Evolutionary conservation across 2,888 invertebrate species (phyloP).

Genomic region (Hydrotaea diabolus): DNA sequence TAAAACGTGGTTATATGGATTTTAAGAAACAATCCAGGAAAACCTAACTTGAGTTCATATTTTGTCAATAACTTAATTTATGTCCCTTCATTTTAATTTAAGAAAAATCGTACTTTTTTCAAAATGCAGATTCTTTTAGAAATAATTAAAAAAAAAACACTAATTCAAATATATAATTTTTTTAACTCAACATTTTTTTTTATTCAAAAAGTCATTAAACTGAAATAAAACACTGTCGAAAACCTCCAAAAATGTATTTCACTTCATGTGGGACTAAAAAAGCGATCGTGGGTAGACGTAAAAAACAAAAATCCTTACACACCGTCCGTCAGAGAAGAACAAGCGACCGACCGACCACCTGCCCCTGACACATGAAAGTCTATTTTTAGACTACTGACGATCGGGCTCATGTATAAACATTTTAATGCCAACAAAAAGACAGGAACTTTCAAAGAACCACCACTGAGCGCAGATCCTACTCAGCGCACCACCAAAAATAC

Average conservation of each 20-base stretch:
- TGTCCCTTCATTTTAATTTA: no score
- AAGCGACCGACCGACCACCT: constrained; percentile 52
- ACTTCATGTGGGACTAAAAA: constrained; percentile 29
- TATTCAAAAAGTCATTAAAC: no score
- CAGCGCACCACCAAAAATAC: background rate
- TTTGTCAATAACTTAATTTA: no score
- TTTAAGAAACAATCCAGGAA: no score
- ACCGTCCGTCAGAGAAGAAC: constrained; percentile 7
- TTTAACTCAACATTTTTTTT: no score
- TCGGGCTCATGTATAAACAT: constrained; percentile 43
- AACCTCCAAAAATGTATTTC: constrained; percentile 30
- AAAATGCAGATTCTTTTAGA: no score
- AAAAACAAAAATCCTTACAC: constrained; percentile 42
- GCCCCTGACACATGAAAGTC: constrained; percentile 59
- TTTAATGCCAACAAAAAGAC: constrained; percentile 38
- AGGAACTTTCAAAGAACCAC: constrained; percentile 29
- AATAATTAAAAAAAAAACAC: no score
- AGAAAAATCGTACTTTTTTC: no score
- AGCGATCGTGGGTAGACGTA: background rate
- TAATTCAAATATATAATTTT: no score
- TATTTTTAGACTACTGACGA: constrained; percentile 65
- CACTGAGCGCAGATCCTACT: background rate
- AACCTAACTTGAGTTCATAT: no score
- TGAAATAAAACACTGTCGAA: background rate
- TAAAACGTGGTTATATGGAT: no score